Evolutionary conservation across 2,888 invertebrate genomes (phyloP), one percentile per base, ranked within the genome.

Genomic region (Thymelicus lineola): DNA sequence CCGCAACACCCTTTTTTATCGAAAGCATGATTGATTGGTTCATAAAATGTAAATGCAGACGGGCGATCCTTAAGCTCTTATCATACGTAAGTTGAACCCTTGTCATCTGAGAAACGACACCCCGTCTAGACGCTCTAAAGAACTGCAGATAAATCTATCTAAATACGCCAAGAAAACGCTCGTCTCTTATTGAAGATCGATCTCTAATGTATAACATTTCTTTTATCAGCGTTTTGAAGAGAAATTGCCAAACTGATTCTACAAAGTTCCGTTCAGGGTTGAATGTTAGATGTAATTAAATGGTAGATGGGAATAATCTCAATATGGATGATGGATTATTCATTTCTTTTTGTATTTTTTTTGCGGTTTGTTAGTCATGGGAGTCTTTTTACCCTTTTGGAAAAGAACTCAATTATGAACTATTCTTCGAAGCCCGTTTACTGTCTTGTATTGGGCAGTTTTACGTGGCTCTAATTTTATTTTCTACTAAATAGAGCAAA

Each of bases 111-210:
- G 68, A 71, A 73, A 75, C 60, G 75, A 73, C 74, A 69, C 72
- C 66, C 71, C 71, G 76, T 76, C 76, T 76, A 76, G 76, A 76
- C 76, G 73, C 50, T 73, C 61, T 74, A 67, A 73, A 73, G 66
- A 71, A 68, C 71, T 73, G 68, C 55, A 72, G 66, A 71, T 70
- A 71, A 73, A 67, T 72, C 69, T 72, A 72, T 66, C 59, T 48
- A 72, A 74, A 72, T 64, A 59, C 58, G 64, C 15, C 64, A 35
- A 50, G 42, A 15, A 59, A 57, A 58, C 58, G 15, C 28, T 67
- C 55, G 35, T 57, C 6, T 69, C 69, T 50, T 58, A 69, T 63
- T 63, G 63, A 63, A 68, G 61, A 69, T 46, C 58, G 38, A 58
- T 69, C n/a, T 63, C 20, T 64, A 50, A 50, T 35, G 69, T 69